Percentiles rank a stretch among this genome's conserved stretches.
These are phyloP conservation scores for Armadillidium nasatum DNA, from an alignment of 1,140 invertebrate species.

Conservation along the genomic window DNA sequence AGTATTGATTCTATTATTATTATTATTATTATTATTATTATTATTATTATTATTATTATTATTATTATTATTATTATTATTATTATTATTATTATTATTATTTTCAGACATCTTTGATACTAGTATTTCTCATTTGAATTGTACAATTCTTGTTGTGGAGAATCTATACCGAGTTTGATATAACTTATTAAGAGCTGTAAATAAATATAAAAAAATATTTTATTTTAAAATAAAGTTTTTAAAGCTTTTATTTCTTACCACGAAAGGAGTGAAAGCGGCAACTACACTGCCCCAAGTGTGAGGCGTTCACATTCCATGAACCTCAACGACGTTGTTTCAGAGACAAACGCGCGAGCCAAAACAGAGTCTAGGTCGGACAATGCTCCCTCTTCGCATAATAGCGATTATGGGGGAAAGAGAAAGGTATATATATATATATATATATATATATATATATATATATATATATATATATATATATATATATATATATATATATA, in stretches of 20 bases:
- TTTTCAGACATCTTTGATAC: too few species aligned
- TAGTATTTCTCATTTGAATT: too few species aligned
- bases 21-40: neutral
- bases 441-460: neutral
- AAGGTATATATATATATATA: conserved; percentile 27
- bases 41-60: conserved; percentile 12
- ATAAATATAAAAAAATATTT: too few species aligned
- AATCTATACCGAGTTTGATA: too few species aligned
- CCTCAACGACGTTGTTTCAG: conserved; percentile 37
- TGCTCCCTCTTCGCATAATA: conserved; percentile 38
- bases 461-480: too few species aligned
- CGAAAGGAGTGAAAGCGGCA: conserved; percentile 36
- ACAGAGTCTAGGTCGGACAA: conserved; percentile 32
- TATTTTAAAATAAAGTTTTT: too few species aligned
- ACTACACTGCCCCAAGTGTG: conserved; percentile 40
- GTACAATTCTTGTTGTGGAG: too few species aligned
- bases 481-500: too few species aligned
- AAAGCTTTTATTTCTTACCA: neutral
- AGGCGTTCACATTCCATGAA: conserved; percentile 43
- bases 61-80: too few species aligned
- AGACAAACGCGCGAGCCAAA: conserved; percentile 23
- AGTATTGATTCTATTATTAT: neutral
- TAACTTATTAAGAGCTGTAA: too few species aligned
- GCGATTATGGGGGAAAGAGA: conserved; percentile 43
- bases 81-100: too few species aligned